Evolutionary conservation across 2,888 invertebrate species (phyloP).

Genomic region (Lasioglossum morio): DNA sequence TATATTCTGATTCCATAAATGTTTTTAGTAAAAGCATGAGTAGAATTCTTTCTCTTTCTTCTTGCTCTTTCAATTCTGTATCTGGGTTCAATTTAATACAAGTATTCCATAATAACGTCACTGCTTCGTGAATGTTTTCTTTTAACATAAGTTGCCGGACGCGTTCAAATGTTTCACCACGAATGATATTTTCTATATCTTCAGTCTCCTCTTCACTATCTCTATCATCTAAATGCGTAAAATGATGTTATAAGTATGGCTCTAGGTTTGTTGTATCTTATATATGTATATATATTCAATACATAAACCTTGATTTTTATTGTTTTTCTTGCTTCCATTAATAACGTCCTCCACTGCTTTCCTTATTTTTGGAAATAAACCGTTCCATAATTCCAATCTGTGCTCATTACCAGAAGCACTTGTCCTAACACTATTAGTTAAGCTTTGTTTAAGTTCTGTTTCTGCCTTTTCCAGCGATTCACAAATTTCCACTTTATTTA

Average conservation of each 20-base stretch:
- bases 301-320: conserved; percentile 11
- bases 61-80: conserved; percentile 66
- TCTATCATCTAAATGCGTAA: conserved; percentile 38
- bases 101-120: conserved; percentile 69
- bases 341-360: conserved; percentile 74
- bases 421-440: conserved; percentile 69
- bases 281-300: conserved; percentile 5
- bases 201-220: conserved; percentile 55
- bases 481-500: conserved; percentile 86
- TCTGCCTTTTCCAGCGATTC: conserved; percentile 87
- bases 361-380: conserved; percentile 75
- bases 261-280: background rate
- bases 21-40: conserved; percentile 77
- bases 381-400: conserved; percentile 78
- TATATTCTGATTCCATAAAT: conserved; percentile 79
- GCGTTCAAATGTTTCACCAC: conserved; percentile 76
- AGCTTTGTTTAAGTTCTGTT: conserved; percentile 87
- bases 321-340: conserved; percentile 9
- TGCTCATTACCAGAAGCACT: conserved; percentile 77
- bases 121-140: conserved; percentile 75
- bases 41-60: conserved; percentile 74
- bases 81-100: conserved; percentile 61
- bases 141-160: conserved; percentile 79
- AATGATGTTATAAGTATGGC: background rate
- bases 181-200: conserved; percentile 65